phyloP scores from a whole-genome alignment of 2,797 vertebrate species.

The Eremophila alpestris region DNA sequence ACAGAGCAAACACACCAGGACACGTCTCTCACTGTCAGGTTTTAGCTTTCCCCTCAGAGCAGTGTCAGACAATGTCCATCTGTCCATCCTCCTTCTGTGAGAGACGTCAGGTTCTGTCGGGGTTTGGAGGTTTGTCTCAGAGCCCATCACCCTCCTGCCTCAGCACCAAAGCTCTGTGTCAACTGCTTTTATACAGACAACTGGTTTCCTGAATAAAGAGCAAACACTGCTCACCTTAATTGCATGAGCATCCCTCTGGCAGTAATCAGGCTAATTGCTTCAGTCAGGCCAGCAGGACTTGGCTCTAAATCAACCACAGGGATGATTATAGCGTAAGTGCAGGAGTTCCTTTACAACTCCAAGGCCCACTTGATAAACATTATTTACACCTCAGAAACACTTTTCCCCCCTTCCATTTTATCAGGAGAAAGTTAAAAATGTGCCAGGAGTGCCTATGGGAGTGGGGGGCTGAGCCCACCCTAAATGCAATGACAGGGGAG shows the following conservation, averaged over 20 bases:
- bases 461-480: not conserved
- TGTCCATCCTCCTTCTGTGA: not conserved
- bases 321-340: not conserved
- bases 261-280: slow-evolving; percentile 52
- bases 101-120: not conserved
- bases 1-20: not conserved
- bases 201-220: not conserved
- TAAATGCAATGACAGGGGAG: not conserved
- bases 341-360: not conserved
- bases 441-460: not conserved
- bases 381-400: slow-evolving; percentile 48
- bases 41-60: not conserved
- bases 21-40: not conserved
- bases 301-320: slow-evolving; percentile 32
- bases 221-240: slow-evolving; percentile 46
- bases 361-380: not conserved
- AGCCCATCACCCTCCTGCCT: not conserved
- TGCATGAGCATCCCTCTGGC: slow-evolving; percentile 10
- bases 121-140: not conserved
- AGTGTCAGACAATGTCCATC: not conserved
- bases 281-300: slow-evolving; percentile 30
- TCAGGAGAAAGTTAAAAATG: not conserved
- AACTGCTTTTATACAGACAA: not conserved
- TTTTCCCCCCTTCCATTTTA: not conserved
- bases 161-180: not conserved